These are phyloP conservation scores for Gadopsis bispinosus DNA, from an alignment of 2,797 vertebrate species.

Conservation along the genomic window DNA sequence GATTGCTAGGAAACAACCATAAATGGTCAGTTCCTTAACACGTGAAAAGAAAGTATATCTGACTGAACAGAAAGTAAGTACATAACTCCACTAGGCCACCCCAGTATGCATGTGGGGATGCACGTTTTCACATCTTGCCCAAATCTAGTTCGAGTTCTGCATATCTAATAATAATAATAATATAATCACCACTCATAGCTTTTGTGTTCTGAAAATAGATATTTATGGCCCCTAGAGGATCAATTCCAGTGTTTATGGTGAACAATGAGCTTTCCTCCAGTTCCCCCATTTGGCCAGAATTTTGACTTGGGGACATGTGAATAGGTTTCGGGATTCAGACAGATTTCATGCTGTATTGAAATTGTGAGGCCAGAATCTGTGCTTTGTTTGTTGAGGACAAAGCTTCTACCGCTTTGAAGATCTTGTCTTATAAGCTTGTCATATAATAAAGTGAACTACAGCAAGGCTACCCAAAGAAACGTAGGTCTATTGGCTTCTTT, in stretches of 20 bases:
- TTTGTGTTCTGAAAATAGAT: neutral
- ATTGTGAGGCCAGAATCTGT: neutral
- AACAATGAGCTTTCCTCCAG: neutral
- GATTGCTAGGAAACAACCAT: too few relatives aligned
- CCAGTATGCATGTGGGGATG: neutral
- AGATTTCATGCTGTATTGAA: neutral
- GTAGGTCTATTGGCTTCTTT: neutral
- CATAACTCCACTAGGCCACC: neutral
- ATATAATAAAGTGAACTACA: neutral
- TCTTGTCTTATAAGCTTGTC: constrained; percentile 14
- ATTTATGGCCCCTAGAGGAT: too few relatives aligned
- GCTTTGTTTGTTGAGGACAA: neutral
- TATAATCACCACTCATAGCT: neutral
- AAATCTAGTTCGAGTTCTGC: constrained; percentile 2
- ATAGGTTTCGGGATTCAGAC: neutral
- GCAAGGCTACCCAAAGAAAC: constrained; percentile 1
- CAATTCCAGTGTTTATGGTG: neutral
- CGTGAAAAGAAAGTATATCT: neutral
- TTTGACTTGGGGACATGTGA: neutral
- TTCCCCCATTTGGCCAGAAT: neutral
- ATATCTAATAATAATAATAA: neutral
- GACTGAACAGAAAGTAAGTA: neutral
- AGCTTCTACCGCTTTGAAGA: constrained; percentile 1
- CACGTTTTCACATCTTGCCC: neutral
- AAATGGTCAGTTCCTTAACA: neutral